These are phyloP conservation scores for Chloebia gouldiae DNA, from an alignment of 2,113 vertebrate species.

Conservation along the genomic window DNA sequence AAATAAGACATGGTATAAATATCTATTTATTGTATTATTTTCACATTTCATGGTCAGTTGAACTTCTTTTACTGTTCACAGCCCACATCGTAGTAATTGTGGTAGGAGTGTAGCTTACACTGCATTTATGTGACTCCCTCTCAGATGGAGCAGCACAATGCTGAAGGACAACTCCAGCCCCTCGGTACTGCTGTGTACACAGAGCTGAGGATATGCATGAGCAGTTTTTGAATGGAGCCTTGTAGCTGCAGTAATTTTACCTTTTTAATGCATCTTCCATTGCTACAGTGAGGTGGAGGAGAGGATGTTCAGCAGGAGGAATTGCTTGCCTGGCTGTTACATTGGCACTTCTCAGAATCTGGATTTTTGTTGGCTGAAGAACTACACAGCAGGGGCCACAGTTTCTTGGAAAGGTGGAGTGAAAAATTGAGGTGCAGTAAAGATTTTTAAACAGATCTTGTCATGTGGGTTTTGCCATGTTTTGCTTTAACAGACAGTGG, in stretches of 20 bases:
- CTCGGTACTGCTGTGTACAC: background rate
- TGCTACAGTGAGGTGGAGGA: background rate
- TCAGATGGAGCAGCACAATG: background rate
- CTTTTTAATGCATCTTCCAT: background rate
- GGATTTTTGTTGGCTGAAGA: background rate
- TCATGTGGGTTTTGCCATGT: background rate
- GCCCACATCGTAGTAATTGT: background rate
- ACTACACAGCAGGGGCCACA: background rate
- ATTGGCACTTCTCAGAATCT: background rate
- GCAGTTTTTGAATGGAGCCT: background rate
- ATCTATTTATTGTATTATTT: slow-evolving; percentile 14
- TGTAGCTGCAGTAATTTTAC: background rate
- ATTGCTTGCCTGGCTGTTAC: background rate
- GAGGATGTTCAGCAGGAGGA: background rate
- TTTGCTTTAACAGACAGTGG: background rate
- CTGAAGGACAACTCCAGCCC: background rate
- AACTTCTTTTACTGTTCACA: background rate
- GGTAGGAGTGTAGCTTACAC: background rate
- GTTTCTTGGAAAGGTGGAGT: background rate
- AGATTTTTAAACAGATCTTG: background rate
- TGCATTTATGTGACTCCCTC: background rate
- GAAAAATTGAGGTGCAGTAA: background rate
- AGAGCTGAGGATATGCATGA: background rate
- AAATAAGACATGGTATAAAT: background rate
- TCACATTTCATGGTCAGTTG: background rate